phyloP scores from a whole-genome alignment of 2,797 vertebrate genomes.

The Spinibarbus caldwelli region DNA sequence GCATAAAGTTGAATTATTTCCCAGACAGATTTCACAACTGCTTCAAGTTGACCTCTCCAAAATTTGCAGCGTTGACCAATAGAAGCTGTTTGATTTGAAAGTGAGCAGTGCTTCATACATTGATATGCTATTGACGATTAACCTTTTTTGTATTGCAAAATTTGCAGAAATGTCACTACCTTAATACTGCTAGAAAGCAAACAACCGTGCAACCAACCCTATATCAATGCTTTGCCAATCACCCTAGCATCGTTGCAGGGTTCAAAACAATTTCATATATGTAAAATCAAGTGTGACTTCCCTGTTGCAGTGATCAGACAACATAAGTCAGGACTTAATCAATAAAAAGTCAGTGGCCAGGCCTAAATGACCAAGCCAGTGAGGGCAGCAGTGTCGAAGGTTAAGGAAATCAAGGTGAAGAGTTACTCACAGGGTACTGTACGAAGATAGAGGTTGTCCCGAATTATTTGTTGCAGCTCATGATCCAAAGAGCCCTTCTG shows the following conservation, averaged over 20 bases:
- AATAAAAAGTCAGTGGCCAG: neutral
- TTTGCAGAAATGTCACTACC: neutral
- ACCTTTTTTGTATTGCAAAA: neutral
- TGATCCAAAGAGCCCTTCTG: slow-evolving; percentile 98
- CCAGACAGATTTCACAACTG: neutral
- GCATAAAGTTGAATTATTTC: neutral
- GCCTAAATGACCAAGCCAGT: neutral
- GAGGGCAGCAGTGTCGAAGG: neutral
- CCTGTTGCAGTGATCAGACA: neutral
- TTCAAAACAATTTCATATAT: neutral
- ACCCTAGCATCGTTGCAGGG: neutral
- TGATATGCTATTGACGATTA: neutral
- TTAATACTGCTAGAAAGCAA: neutral
- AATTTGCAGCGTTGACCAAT: neutral
- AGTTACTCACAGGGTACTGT: slow-evolving; percentile 95
- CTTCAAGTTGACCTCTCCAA: neutral
- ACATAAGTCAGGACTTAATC: neutral
- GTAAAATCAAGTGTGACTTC: neutral
- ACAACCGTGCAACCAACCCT: neutral
- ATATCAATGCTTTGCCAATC: neutral
- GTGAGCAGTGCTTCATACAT: neutral
- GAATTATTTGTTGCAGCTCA: slow-evolving; percentile 98
- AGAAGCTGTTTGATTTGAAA: no score
- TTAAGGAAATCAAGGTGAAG: neutral
- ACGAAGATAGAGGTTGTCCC: slow-evolving; percentile 99